Base-by-base conservation (phyloP, 1,140 invertebrate genomes). In the Araneus ventricosus region DNA sequence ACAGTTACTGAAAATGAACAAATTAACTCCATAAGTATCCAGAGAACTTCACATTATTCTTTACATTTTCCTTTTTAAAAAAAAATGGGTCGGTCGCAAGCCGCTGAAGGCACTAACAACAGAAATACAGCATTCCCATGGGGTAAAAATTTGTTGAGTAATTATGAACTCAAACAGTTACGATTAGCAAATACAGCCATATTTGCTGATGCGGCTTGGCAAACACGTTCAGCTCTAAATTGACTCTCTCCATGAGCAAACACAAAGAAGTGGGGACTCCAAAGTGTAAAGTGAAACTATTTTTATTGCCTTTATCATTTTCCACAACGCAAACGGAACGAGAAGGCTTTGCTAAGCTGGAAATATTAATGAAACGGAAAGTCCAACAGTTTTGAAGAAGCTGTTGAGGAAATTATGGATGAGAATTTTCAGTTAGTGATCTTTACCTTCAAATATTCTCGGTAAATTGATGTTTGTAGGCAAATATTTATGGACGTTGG, bases 121-220 rank as follows among this genome's bases (percentile, higher is more conserved):
- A 75, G 17, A 75, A 75, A 75, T 37, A 75, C 10, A 37, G 70
- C 30, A 37, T 75, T 75, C 70, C 70, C 70, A 34, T 4, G 30
- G 70, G 70, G 10, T 37, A 75, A 75, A 75, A 75, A 75, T 75
- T 75, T 75, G 30, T 75, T 34, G 30, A 75, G 30, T 75, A 75
- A 75, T 75, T 75, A 75, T 75, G 70, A 75, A 75, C 70, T 75
- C 70, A 75, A 75, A 75, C 70, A 75, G 70, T 75, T 75, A 37
- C 70, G 70, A 75, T 75, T 75, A 75, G 70, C 70, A 75, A 75
- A 75, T 75, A 75, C 30, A 22, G 30, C 70, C 10, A 75, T 75
- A 75, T 75, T 75, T 75, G 70, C 30, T 30, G 30, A 75, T 75
- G 70, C 70, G 70, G 70, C 30, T 37, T 75, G 34, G 17, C 70